Evolutionary conservation across 2,797 vertebrate species (phyloP).

Genomic region (Hoplostethus atlanticus): DNA sequence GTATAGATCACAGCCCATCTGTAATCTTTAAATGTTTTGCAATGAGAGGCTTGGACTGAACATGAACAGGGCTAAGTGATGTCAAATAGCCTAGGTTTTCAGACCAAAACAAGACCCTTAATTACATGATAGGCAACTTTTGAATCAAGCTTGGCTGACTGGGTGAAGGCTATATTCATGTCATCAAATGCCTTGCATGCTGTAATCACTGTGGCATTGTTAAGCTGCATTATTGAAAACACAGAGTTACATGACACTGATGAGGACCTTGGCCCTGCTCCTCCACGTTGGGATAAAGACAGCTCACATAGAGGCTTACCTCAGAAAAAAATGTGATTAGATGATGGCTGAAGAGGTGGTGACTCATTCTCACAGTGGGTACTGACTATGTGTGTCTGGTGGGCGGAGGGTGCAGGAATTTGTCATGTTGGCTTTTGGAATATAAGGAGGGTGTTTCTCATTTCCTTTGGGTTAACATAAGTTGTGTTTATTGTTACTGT

Average conservation of each 20-base stretch:
- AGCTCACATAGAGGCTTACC: background rate
- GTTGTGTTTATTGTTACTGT: slow-evolving; percentile 76
- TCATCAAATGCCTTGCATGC: background rate
- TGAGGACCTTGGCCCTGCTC: background rate
- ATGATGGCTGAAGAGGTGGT: slow-evolving; percentile 13
- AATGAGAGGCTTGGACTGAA: too few relatives aligned
- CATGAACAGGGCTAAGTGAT: too few relatives aligned
- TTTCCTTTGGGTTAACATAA: slow-evolving; percentile 73
- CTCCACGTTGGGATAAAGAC: background rate
- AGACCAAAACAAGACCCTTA: too few relatives aligned
- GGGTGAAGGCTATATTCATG: background rate
- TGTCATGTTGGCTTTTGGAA: slow-evolving; percentile 70
- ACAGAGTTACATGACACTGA: background rate
- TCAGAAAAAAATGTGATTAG: slow-evolving; percentile 16
- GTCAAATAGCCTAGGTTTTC: too few relatives aligned
- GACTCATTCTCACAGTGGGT: slow-evolving; percentile 24
- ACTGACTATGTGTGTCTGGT: slow-evolving; percentile 38
- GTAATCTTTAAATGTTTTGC: too few relatives aligned
- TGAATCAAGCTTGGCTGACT: background rate
- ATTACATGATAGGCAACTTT: background rate
- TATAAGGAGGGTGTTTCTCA: slow-evolving; percentile 74
- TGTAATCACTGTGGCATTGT: background rate
- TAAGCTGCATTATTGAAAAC: background rate
- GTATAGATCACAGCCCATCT: too few relatives aligned
- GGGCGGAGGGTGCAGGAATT: slow-evolving; percentile 70